phyloP scores from a whole-genome alignment of 2,113 vertebrate genomes.

The Amblyopsis rosae region DNA sequence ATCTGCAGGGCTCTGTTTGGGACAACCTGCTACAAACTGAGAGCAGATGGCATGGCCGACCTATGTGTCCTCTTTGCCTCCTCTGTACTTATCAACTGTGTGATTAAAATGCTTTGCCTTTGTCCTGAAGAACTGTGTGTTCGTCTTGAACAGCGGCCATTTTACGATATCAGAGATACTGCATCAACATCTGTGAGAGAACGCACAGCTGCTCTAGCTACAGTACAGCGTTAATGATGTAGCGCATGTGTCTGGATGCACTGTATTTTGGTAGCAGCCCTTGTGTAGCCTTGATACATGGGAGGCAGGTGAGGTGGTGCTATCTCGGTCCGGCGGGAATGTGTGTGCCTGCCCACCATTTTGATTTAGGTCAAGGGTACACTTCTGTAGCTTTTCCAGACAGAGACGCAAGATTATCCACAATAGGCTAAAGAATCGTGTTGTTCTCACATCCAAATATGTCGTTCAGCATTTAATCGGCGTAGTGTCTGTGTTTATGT shows the following conservation, averaged over 20 bases:
- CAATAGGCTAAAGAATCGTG: constrained; percentile 26
- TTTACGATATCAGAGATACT: constrained; percentile 16
- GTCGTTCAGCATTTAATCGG: constrained; percentile 1
- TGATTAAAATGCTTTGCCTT: constrained; percentile 38
- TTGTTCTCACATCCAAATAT: constrained; percentile 1
- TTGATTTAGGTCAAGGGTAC: constrained; percentile 19
- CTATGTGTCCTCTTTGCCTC: constrained; percentile 47
- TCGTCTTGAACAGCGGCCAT: constrained; percentile 17
- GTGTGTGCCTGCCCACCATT: constrained; percentile 14
- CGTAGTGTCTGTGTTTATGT: constrained; percentile 5
- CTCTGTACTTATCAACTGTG: constrained; percentile 46
- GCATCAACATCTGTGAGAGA: constrained; percentile 1
- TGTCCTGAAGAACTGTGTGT: constrained; percentile 17
- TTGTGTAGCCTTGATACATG: constrained; percentile 39
- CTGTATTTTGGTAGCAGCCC: constrained; percentile 17
- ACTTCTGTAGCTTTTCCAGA: constrained; percentile 10
- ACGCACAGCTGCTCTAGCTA: neutral
- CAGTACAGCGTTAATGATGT: neutral
- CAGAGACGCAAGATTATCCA: constrained; percentile 1
- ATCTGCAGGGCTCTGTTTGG: constrained; percentile 56
- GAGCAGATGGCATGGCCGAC: constrained; percentile 71
- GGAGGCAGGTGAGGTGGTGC: constrained; percentile 37
- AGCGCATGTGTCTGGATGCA: constrained; percentile 13
- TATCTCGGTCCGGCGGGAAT: constrained; percentile 39
- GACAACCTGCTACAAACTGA: constrained; percentile 51